These are phyloP conservation scores for Drosophila persimilis DNA, from an alignment of 1,140 invertebrate genomes.

Conservation along the genomic window DNA sequence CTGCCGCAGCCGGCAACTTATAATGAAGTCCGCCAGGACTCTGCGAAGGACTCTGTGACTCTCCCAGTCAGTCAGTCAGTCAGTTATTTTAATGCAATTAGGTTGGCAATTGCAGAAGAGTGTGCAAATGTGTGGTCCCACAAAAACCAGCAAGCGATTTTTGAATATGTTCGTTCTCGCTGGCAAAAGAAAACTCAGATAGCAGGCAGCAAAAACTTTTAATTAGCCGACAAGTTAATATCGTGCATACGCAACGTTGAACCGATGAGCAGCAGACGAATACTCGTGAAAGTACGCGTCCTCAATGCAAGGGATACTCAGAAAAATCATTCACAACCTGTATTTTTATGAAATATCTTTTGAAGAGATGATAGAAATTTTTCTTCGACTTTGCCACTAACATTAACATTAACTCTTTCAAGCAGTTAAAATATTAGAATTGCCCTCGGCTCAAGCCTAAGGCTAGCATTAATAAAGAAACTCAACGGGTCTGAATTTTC, in stretches of 20 bases:
- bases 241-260: conserved; percentile 49
- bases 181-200: conserved; percentile 18
- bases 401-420: neutral
- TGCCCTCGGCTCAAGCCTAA: no score
- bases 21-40: conserved; percentile 67
- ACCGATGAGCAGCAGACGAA: conserved; percentile 22
- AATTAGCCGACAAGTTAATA: conserved; percentile 67
- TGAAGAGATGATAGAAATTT: neutral
- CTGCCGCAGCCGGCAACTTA: conserved; percentile 51
- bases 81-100: conserved; percentile 66
- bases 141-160: neutral
- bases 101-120: conserved; percentile 51
- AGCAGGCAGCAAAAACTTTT: conserved; percentile 59
- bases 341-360: conserved; percentile 15
- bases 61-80: conserved; percentile 17
- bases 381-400: neutral
- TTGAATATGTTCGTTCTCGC: conserved; percentile 26
- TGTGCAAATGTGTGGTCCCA: conserved; percentile 13
- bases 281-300: neutral
- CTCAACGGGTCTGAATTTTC: neutral
- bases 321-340: conserved; percentile 32
- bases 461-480: neutral
- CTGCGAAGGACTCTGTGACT: conserved; percentile 26
- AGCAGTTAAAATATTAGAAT: no score
- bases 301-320: neutral